Conservation (phyloP, 2,888 invertebrate species). For the Synergus japonicus region DNA sequence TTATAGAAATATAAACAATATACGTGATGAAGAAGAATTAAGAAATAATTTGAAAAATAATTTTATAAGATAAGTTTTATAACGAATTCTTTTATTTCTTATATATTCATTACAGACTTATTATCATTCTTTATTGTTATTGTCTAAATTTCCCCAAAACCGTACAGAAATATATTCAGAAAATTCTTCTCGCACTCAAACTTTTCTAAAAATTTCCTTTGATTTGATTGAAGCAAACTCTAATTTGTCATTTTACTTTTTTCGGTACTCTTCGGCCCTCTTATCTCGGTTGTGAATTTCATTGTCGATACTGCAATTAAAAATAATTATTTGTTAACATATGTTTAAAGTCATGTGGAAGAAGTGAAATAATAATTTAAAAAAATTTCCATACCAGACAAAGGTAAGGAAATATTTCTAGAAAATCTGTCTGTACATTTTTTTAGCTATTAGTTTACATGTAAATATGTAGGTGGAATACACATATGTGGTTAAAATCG, state of each 20-base stretch:
- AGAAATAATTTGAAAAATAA: too few relatives aligned
- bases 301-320: constrained; percentile 63
- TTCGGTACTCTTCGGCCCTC: constrained; percentile 55
- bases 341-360: background rate
- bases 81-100: background rate
- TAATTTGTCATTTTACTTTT: background rate
- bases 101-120: background rate
- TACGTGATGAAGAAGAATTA: too few relatives aligned
- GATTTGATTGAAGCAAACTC: background rate
- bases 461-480: too few relatives aligned
- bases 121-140: background rate
- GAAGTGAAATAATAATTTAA: too few relatives aligned
- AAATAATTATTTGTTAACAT: background rate
- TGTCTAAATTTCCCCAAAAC: background rate
- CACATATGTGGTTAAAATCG: too few relatives aligned
- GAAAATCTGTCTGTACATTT: too few relatives aligned
- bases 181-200: background rate
- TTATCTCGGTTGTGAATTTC: constrained; percentile 68
- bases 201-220: background rate
- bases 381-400: too few relatives aligned
- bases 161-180: background rate
- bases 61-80: background rate
- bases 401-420: too few relatives aligned
- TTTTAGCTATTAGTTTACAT: too few relatives aligned
- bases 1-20: too few relatives aligned